Evolutionary conservation across 2,113 vertebrate species (phyloP).

Genomic region (Progne subis): DNA sequence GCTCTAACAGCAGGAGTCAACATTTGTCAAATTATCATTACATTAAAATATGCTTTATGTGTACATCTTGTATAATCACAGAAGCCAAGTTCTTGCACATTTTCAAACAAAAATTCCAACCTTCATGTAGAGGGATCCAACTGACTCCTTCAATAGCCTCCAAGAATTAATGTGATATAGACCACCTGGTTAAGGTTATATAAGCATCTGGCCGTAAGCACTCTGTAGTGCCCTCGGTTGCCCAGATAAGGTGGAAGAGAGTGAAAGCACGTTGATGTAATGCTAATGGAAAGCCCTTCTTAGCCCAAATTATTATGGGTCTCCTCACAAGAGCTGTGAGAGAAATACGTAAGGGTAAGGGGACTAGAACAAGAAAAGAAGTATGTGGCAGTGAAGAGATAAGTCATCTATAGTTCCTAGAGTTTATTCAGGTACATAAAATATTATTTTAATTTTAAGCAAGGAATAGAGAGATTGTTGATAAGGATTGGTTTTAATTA

Average conservation of each 20-base stretch:
- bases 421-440: background rate
- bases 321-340: background rate
- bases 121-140: background rate
- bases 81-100: background rate
- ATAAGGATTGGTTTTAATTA: background rate
- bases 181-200: background rate
- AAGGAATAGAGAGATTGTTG: background rate
- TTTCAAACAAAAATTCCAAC: background rate
- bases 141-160: background rate
- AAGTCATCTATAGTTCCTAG: background rate
- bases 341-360: background rate
- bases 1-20: background rate
- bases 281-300: background rate
- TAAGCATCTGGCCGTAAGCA: background rate
- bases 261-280: background rate
- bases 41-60: background rate
- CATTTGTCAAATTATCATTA: background rate
- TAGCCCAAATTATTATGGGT: background rate
- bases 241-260: background rate
- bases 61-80: accelerated
- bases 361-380: background rate
- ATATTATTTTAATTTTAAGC: slow-evolving; percentile 10
- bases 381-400: background rate
- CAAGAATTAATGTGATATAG: background rate
- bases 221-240: background rate